Conservation (phyloP, 2,113 vertebrate species). For the Falcunculus frontatus region DNA sequence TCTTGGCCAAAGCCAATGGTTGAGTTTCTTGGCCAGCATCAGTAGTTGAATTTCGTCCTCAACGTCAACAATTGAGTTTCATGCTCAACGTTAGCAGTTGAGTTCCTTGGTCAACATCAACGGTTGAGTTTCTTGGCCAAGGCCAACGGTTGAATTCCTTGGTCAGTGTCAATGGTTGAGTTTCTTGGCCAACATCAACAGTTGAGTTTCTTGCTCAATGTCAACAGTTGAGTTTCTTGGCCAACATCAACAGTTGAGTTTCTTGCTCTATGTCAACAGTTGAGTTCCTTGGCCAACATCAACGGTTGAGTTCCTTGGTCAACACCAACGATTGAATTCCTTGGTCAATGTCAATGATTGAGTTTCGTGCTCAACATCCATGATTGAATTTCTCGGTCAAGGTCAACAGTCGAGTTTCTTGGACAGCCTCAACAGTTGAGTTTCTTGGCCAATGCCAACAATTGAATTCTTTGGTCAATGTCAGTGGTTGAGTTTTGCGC, state of each 20-base stretch:
- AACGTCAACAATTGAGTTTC: no score
- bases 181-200: not conserved
- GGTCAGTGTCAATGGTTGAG: accelerated
- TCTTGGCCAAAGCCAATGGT: not conserved
- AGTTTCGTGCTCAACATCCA: no score
- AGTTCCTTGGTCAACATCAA: accelerated
- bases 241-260: not conserved
- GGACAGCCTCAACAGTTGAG: not conserved
- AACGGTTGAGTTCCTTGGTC: no score
- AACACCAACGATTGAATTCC: no score
- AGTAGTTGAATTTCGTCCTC: no score
- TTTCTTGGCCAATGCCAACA: not conserved
- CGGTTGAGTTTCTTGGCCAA: accelerated
- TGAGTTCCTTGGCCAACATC: no score
- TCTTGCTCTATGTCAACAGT: no score
- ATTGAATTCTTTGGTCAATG: not conserved
- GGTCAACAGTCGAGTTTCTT: not conserved
- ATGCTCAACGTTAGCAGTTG: accelerated
- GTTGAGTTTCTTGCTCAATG: no score
- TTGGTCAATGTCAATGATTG: no score
- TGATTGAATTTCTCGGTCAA: no score
- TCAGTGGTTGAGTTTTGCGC: not conserved
- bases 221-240: no score
- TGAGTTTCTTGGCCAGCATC: not conserved
- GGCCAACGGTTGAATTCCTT: not conserved